Conservation (phyloP, 1,140 invertebrate genomes). For the Elymnias hypermnestra region DNA sequence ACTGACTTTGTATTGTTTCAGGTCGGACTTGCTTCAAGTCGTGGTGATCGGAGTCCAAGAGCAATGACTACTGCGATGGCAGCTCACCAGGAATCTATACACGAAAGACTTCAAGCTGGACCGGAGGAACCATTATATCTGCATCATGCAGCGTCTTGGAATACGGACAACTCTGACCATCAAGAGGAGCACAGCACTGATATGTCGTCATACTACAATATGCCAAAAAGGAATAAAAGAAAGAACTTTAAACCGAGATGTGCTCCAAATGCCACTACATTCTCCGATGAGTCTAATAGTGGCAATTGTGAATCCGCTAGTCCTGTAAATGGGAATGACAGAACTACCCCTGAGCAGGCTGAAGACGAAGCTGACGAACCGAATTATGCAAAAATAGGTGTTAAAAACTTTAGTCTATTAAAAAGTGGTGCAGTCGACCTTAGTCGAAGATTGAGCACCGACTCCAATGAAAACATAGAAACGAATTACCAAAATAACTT, state of each 20-base stretch:
- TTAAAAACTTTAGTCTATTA: constrained; percentile 70
- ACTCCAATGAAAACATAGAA: constrained; percentile 74
- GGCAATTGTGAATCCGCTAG: constrained; percentile 59
- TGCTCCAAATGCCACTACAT: constrained; percentile 74
- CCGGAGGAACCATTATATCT: constrained; percentile 56
- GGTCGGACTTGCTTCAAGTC: constrained; percentile 58
- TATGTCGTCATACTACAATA: constrained; percentile 71
- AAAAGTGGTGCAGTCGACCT: constrained; percentile 71
- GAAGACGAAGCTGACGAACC: constrained; percentile 50
- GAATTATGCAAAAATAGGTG: constrained; percentile 61
- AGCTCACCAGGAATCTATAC: constrained; percentile 67
- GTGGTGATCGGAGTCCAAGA: constrained; percentile 49
- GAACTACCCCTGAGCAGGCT: constrained; percentile 48
- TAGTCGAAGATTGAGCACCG: constrained; percentile 68
- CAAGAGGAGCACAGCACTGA: constrained; percentile 68
- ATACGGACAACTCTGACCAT: constrained; percentile 44
- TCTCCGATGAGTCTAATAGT: constrained; percentile 70
- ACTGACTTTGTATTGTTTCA: constrained; percentile 41
- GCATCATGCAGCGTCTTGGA: constrained; percentile 64
- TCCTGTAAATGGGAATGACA: constrained; percentile 69
- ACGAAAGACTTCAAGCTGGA: constrained; percentile 64
- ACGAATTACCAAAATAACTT: constrained; percentile 63
- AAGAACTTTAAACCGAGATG: constrained; percentile 83
- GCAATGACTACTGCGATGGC: constrained; percentile 74
- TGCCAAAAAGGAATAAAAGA: constrained; percentile 80